These are phyloP conservation scores for Platyscapa corneri DNA, from an alignment of 1,140 invertebrate species.

Conservation along the genomic window DNA sequence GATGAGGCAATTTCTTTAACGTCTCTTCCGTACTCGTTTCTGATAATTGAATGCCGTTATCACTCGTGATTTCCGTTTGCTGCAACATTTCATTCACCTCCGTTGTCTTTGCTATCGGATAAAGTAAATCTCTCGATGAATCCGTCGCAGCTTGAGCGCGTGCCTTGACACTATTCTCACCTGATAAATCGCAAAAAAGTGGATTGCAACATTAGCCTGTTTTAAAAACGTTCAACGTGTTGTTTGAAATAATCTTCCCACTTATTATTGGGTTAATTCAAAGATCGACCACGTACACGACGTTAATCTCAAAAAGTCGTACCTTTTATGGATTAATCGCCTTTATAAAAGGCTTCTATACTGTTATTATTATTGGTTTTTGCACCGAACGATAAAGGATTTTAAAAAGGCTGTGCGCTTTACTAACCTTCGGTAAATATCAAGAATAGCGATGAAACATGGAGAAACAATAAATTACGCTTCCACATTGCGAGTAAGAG, in stretches of 20 bases:
- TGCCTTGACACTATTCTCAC: not conserved
- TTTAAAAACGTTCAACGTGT: too few relatives aligned
- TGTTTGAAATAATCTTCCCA: too few relatives aligned
- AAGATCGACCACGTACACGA: too few relatives aligned
- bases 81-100: not conserved
- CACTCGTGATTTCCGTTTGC: too few relatives aligned
- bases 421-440: conserved; percentile 20
- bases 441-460: not conserved
- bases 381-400: not conserved
- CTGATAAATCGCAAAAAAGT: not conserved
- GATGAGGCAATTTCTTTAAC: not conserved
- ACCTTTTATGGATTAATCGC: too few relatives aligned
- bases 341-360: too few relatives aligned
- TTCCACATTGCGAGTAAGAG: conserved; percentile 11
- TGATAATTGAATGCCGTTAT: not conserved
- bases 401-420: too few relatives aligned
- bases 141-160: not conserved
- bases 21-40: not conserved
- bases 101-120: not conserved
- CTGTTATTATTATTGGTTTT: too few relatives aligned
- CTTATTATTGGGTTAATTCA: too few relatives aligned
- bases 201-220: too few relatives aligned
- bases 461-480: not conserved
- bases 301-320: too few relatives aligned
- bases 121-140: not conserved